Evolutionary conservation across 2,888 invertebrate species (phyloP).

Genomic region (Carabus problematicus): DNA sequence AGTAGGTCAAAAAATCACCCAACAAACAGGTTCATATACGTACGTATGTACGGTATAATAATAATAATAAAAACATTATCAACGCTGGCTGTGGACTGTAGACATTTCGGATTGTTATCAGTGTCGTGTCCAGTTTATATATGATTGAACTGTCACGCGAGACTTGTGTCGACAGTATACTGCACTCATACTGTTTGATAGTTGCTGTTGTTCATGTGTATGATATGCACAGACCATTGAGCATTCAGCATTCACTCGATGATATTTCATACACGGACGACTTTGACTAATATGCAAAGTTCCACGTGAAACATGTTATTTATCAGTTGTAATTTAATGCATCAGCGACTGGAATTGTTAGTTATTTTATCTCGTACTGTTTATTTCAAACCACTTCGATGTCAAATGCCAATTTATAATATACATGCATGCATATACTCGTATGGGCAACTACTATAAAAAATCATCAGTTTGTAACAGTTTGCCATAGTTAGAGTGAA

Average conservation of each 20-base stretch:
- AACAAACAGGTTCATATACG: neutral
- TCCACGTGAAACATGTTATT: slow-evolving; percentile 29
- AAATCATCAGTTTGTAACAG: too few relatives aligned
- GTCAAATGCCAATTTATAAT: too few relatives aligned
- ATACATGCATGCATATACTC: too few relatives aligned
- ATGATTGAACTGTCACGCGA: slow-evolving; percentile 9
- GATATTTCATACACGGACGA: slow-evolving; percentile 1
- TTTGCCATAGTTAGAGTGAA: too few relatives aligned
- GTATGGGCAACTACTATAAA: too few relatives aligned
- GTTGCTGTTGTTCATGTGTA: too few relatives aligned
- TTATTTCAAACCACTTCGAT: neutral
- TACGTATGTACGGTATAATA: neutral
- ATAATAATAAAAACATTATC: slow-evolving; percentile 4
- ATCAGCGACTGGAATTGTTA: slow-evolving; percentile 31
- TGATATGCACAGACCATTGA: too few relatives aligned
- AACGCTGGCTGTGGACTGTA: neutral
- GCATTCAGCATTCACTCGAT: neutral
- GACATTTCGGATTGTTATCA: slow-evolving; percentile 1
- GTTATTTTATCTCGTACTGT: slow-evolving; percentile 27
- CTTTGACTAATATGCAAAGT: slow-evolving; percentile 17
- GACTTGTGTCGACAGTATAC: too few relatives aligned
- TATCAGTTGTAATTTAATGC: slow-evolving; percentile 41
- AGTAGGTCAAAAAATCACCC: too few relatives aligned
- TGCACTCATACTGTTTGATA: too few relatives aligned
- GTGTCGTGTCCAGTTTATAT: neutral